Conservation (phyloP, 2,797 vertebrate genomes). For the Cynopterus sphinx region DNA sequence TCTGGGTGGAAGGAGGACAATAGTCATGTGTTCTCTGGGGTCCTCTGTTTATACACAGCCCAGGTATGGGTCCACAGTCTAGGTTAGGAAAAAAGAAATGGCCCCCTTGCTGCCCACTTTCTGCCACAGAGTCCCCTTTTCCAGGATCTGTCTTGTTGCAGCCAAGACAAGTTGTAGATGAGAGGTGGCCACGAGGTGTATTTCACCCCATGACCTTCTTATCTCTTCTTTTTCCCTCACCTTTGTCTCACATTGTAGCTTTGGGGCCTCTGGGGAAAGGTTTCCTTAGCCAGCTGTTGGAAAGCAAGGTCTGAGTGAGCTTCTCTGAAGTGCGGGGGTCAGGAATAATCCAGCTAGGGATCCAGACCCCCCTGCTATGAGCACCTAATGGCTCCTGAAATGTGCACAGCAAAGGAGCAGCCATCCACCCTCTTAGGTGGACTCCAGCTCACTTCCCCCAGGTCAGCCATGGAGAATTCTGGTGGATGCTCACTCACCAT, state of each 20-base stretch:
- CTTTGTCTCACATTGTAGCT: not conserved
- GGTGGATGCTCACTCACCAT: not conserved
- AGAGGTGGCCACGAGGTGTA: not conserved
- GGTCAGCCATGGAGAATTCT: not conserved
- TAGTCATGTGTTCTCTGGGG: not conserved
- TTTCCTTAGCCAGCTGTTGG: not conserved
- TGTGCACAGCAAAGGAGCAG: not conserved
- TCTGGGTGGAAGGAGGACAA: not conserved
- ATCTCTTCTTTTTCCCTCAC: not conserved
- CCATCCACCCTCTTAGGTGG: not conserved
- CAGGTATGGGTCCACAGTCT: not conserved
- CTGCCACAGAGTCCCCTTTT: not conserved
- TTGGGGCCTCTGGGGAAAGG: not conserved
- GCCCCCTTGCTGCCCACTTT: not conserved
- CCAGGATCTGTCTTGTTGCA: not conserved
- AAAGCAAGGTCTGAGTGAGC: not conserved
- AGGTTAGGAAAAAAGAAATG: not conserved
- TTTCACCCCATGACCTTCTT: not conserved
- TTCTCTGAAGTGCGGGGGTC: not conserved
- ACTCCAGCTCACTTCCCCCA: no score
- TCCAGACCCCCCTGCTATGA: not conserved
- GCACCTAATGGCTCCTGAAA: not conserved
- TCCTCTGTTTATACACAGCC: not conserved
- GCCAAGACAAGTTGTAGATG: not conserved
- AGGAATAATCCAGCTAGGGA: not conserved